These are phyloP conservation scores for Heliocidaris tuberculata DNA, from an alignment of 35 echinoderm and acorn worm species.

Conservation along the genomic window DNA sequence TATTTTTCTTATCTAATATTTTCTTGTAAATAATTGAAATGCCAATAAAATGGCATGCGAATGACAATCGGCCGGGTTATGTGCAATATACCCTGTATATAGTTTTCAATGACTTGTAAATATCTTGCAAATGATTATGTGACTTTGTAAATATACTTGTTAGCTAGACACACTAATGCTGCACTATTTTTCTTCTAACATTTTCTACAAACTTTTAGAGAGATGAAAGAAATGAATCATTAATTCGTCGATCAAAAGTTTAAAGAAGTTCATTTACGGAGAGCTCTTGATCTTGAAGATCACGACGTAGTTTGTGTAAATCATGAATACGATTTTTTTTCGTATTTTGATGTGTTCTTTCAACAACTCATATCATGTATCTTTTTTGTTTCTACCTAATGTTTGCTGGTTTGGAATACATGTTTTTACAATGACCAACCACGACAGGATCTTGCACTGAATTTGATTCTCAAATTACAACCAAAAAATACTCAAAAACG, in stretches of 20 bases:
- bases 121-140: not conserved
- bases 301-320: not conserved
- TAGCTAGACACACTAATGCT: not conserved
- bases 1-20: not conserved
- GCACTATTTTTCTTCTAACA: not conserved
- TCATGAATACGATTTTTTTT: not conserved
- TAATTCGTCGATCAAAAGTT: not conserved
- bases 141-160: not conserved
- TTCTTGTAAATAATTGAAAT: slow-evolving; percentile 27
- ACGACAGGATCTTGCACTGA: not conserved
- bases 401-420: not conserved
- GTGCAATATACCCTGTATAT: slow-evolving; percentile 41
- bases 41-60: slow-evolving; percentile 12
- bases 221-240: not conserved
- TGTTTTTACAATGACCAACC: not conserved
- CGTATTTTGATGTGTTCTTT: slow-evolving; percentile 12
- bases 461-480: not conserved
- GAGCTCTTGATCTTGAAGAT: not conserved
- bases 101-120: slow-evolving; percentile 32
- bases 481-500: too few relatives aligned
- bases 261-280: not conserved
- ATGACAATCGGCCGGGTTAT: slow-evolving; percentile 42
- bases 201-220: not conserved
- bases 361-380: not conserved
- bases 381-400: not conserved